Evolutionary conservation across 2,888 invertebrate species (phyloP), one percentile per base, ranked within the genome.

Genomic region (Rhodophaea formosa): DNA sequence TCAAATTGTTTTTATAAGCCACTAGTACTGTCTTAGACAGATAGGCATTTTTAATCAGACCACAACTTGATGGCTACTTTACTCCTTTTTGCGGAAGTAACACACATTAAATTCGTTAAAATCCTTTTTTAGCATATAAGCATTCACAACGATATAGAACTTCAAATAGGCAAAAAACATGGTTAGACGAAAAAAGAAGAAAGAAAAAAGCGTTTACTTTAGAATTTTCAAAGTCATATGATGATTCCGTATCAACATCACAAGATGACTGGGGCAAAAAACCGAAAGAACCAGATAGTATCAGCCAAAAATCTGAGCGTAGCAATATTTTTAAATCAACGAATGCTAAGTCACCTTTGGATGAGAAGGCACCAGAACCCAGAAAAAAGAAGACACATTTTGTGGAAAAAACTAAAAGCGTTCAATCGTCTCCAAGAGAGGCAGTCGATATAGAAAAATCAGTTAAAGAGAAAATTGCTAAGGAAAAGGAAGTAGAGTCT

Each of bases 121-220:
- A 64, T 59, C 17, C 54, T 58, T 43, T 78, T 78, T 62, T 68
- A 91, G 91, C 92, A 8, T 92, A 92, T 59, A 92, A 89, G 62
- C 91, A 92, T 70, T 92, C 92, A 8, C 91, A 90, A 71, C 90
- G 86, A 69, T 92, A 92, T 64, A 80, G 88, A 74, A 84, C 87
- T 30, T 71, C 84, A 8, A 79, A 72, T 46, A 85, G 92, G 69
- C 86, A 84, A 43, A 88, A 88, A 60, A 82, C 84, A 39, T 95
- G 95, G 93, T 88, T 94, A 49, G 96, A 96, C 63, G 95, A 95
- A 57, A 94, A 94, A 67, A 92, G 94, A 62, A 91, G 94, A 60
- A 93, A 94, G 73, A 95, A 95, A 84, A 95, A 94, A 75, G 94
- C 94, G 17, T 96, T 96, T 83, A 95, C 95, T 49, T 86, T 96